These are phyloP conservation scores for Trachythela sp. DNA, from an alignment of 64 coral and sea anemone species.

Conservation along the genomic window DNA sequence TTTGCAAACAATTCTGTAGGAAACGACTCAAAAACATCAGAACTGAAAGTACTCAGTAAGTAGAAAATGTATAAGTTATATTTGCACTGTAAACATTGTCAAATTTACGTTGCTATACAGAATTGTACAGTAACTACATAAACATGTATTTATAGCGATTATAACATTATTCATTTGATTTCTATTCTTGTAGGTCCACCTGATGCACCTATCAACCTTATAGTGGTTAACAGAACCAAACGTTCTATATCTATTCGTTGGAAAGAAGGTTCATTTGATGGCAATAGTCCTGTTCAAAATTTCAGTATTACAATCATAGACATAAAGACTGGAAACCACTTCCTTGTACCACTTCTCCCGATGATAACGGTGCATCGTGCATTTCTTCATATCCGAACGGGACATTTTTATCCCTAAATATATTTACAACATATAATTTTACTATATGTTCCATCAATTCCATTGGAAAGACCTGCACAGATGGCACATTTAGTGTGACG, in stretches of 20 bases:
- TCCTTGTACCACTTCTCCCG: not conserved
- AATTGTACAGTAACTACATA: no score
- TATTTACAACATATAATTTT: not conserved
- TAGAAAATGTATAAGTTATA: not conserved
- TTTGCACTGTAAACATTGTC: not conserved
- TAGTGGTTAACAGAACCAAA: not conserved
- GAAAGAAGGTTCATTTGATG: not conserved
- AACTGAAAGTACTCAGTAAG: not conserved
- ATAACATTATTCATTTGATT: not conserved
- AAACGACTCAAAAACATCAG: not conserved
- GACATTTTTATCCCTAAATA: not conserved
- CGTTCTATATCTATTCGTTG: not conserved
- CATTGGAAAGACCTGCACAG: not conserved
- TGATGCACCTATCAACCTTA: not conserved
- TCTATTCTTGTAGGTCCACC: not conserved
- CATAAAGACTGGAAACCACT: not conserved
- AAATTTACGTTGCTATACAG: no score
- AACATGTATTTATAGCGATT: not conserved
- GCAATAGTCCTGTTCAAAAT: not conserved
- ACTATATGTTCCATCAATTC: slow-evolving; percentile 6
- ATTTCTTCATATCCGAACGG: not conserved
- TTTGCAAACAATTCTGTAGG: slow-evolving; percentile 21
- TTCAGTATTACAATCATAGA: not conserved
- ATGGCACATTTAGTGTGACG: not conserved
- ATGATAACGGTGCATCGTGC: not conserved